These are phyloP conservation scores for Halictus ligatus DNA, from an alignment of 2,888 invertebrate species.

Conservation along the genomic window DNA sequence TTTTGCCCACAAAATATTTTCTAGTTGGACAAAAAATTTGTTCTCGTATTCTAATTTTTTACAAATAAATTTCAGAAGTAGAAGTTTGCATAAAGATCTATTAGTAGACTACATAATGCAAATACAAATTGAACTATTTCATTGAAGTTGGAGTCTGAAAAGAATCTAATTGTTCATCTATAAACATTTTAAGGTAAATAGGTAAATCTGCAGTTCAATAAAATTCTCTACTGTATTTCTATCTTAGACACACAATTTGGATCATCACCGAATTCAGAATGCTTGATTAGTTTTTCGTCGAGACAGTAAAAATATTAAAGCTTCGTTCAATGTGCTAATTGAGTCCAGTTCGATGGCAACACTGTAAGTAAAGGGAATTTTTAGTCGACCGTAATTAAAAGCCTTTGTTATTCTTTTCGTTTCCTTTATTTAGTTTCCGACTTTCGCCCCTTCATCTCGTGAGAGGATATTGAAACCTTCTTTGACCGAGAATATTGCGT, in stretches of 20 bases:
- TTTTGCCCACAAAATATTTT: not conserved
- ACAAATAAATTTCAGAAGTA: no score
- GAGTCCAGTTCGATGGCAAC: not conserved
- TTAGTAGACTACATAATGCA: no score
- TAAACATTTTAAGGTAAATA: not conserved
- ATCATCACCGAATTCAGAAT: no score
- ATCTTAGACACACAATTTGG: no score
- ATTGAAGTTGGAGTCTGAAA: not conserved
- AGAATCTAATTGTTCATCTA: not conserved
- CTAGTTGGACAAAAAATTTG: not conserved
- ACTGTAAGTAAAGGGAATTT: not conserved
- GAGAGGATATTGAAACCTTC: slow-evolving; percentile 12
- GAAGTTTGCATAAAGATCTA: no score
- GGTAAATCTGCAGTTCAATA: no score
- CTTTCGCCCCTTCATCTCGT: not conserved
- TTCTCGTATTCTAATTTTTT: not conserved
- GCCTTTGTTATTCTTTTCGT: not conserved
- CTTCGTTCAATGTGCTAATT: not conserved
- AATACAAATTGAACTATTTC: not conserved
- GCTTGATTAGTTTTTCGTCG: not conserved
- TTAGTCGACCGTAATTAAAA: not conserved
- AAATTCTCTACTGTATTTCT: no score
- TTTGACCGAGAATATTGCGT: slow-evolving; percentile 17
- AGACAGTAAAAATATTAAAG: not conserved
- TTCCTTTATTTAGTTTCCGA: not conserved